Conservation (phyloP, 1,140 invertebrate species). For the Chrysoperla carnea region DNA sequence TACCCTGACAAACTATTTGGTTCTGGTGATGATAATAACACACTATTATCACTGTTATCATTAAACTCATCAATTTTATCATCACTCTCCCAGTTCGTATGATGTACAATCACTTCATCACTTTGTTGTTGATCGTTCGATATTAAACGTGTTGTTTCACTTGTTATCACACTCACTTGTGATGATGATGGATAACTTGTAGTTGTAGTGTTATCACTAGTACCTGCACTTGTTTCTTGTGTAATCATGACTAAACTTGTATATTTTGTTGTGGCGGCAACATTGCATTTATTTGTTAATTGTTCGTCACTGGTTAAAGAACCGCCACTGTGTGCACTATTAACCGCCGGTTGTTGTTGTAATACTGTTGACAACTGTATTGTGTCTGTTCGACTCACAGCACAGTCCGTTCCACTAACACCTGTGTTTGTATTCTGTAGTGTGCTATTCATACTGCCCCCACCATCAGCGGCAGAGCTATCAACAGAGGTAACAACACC, state of each 20-base stretch:
- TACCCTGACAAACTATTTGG: slow-evolving; percentile 21
- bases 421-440: background rate
- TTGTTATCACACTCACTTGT: slow-evolving; percentile 49
- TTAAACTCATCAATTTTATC: slow-evolving; percentile 1
- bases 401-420: background rate
- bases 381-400: background rate
- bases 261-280: slow-evolving; percentile 35
- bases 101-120: slow-evolving; percentile 28
- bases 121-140: slow-evolving; percentile 22
- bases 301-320: slow-evolving; percentile 19
- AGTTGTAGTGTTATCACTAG: background rate
- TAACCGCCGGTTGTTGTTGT: slow-evolving; percentile 6
- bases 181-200: slow-evolving; percentile 20
- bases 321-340: slow-evolving; percentile 17
- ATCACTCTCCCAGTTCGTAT: slow-evolving; percentile 24
- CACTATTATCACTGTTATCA: slow-evolving; percentile 2
- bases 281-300: slow-evolving; percentile 27
- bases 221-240: slow-evolving; percentile 28
- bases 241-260: slow-evolving; percentile 78
- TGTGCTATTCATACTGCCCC: too few species aligned
- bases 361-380: background rate
- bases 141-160: slow-evolving; percentile 49
- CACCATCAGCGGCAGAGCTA: too few species aligned
- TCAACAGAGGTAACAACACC: too few species aligned
- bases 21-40: slow-evolving; percentile 8